Conservation (phyloP, 2,888 invertebrate genomes). For the Drosophila incognita region DNA sequence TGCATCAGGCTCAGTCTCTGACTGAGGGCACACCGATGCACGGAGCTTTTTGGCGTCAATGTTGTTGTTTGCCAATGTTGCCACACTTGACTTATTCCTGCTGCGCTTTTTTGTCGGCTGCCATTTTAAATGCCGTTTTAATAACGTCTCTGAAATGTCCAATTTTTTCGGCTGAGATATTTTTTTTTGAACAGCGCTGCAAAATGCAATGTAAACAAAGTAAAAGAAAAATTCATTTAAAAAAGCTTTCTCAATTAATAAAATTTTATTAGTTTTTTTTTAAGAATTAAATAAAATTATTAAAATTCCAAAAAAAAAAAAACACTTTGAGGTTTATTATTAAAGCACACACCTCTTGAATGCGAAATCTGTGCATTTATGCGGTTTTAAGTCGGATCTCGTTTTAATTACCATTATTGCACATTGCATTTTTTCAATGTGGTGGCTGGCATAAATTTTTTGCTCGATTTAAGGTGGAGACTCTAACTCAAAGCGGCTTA, state of each 20-base stretch:
- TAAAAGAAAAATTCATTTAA: neutral
- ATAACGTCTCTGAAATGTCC: constrained; percentile 46
- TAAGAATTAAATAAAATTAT: neutral
- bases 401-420: constrained; percentile 40
- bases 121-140: constrained; percentile 61
- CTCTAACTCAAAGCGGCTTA: constrained; percentile 62
- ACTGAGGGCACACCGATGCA: constrained; percentile 24
- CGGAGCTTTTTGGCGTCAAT: constrained; percentile 16
- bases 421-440: constrained; percentile 36
- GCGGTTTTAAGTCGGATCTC: constrained; percentile 13
- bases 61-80: constrained; percentile 36
- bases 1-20: constrained; percentile 67
- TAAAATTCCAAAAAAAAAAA: neutral
- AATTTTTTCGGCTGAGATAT: constrained; percentile 23
- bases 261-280: neutral
- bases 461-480: constrained; percentile 63
- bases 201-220: neutral
- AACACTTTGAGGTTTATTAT: neutral
- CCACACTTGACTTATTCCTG: constrained; percentile 73
- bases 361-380: neutral
- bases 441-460: constrained; percentile 64
- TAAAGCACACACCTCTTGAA: neutral
- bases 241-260: constrained; percentile 19
- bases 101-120: constrained; percentile 71
- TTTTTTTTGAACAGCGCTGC: constrained; percentile 2